These are phyloP conservation scores for Naso thynnoides DNA, from an alignment of 2,797 vertebrate genomes.

Conservation along the genomic window DNA sequence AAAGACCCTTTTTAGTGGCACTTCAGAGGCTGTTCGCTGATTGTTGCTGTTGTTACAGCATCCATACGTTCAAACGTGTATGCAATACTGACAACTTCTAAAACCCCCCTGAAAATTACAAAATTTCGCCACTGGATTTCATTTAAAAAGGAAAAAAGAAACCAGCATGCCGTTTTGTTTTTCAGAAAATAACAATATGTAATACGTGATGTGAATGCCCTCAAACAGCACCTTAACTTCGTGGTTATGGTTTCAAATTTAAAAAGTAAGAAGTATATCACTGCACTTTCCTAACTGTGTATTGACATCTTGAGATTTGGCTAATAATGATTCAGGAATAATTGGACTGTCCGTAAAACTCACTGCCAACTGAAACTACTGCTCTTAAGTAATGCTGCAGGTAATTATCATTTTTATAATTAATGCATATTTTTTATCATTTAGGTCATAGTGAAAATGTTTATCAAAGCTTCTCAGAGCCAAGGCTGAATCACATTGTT, in stretches of 20 bases:
- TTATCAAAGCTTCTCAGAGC: too few species aligned
- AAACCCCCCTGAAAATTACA: background rate
- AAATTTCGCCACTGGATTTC: background rate
- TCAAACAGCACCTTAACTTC: background rate
- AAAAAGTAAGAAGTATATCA: background rate
- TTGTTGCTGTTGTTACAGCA: background rate
- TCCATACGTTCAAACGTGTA: background rate
- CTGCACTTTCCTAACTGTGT: background rate
- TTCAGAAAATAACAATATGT: background rate
- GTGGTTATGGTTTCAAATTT: background rate
- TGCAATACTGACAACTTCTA: background rate
- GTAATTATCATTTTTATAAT: background rate
- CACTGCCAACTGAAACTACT: background rate
- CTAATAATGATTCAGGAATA: background rate
- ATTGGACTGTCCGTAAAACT: background rate
- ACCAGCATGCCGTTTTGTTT: background rate
- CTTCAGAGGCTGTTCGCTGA: background rate
- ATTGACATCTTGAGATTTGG: background rate
- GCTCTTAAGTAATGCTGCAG: too few species aligned
- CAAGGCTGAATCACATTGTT: too few species aligned
- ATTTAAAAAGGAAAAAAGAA: too few species aligned
- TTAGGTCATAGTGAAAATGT: too few species aligned
- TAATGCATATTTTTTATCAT: background rate
- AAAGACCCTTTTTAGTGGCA: slow-evolving; percentile 3
- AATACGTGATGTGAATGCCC: background rate